These are phyloP conservation scores for Octonoba sinensis DNA, from an alignment of 2,888 invertebrate species.

Conservation along the genomic window DNA sequence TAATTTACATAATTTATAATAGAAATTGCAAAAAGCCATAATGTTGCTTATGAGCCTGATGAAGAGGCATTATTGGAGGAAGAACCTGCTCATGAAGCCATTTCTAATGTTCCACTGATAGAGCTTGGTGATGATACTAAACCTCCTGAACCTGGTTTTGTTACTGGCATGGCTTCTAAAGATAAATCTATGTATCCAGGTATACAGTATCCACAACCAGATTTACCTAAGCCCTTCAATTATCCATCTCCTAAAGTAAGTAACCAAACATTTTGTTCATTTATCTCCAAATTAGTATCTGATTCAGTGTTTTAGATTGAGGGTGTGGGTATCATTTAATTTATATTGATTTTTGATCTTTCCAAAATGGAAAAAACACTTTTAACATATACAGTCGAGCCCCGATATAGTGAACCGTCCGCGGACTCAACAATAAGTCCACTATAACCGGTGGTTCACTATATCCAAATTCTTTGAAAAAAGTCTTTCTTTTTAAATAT, in stretches of 20 bases:
- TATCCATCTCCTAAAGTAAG: conserved; percentile 74
- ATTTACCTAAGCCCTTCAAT: conserved; percentile 69
- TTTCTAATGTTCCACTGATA: conserved; percentile 72
- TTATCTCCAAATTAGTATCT: neutral
- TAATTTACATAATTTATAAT: too few species aligned
- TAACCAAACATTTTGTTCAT: neutral
- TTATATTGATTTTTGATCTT: too few species aligned
- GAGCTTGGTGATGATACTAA: conserved; percentile 71
- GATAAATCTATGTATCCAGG: conserved; percentile 53
- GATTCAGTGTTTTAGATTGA: too few species aligned
- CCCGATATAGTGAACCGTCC: too few species aligned
- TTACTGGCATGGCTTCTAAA: conserved; percentile 35
- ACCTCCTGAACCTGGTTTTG: conserved; percentile 53
- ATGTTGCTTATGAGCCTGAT: conserved; percentile 95
- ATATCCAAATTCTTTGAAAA: too few species aligned
- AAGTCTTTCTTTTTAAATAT: too few species aligned
- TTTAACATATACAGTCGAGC: too few species aligned
- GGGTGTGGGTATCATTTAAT: too few species aligned
- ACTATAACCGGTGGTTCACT: too few species aligned
- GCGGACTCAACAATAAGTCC: too few species aligned
- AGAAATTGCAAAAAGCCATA: conserved; percentile 96
- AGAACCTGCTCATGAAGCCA: conserved; percentile 76
- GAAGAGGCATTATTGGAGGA: conserved; percentile 86
- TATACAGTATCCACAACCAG: conserved; percentile 58
- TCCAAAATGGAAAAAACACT: too few species aligned